A percentile compares a stretch with the other conserved stretches of the same genome.
Evolutionary conservation across 2,888 invertebrate species (phyloP).

Genomic region (Glaucopsyche alexis): DNA sequence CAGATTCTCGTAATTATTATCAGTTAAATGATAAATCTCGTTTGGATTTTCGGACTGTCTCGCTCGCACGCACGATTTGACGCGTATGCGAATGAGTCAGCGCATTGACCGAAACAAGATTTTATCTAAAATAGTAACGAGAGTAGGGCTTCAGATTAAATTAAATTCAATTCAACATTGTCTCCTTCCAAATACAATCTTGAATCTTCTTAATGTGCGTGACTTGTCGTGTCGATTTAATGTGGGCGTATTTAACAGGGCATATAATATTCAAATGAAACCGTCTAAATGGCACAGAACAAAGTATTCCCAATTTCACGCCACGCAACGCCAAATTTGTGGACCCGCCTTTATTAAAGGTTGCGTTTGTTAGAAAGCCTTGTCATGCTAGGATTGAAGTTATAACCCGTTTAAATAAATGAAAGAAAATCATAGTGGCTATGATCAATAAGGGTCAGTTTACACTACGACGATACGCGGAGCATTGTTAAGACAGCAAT

Average conservation of each 20-base stretch:
- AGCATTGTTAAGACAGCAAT: no score
- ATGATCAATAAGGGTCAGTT: no score
- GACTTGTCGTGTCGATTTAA: background rate
- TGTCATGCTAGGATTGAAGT: background rate
- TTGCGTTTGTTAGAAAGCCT: conserved; percentile 14
- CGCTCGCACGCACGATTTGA: no score
- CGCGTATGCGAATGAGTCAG: no score
- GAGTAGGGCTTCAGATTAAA: background rate
- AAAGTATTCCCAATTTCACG: conserved; percentile 26
- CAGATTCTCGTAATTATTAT: no score
- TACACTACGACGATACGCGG: no score
- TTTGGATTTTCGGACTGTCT: no score
- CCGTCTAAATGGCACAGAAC: conserved; percentile 18
- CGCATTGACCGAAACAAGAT: no score
- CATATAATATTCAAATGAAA: conserved; percentile 17
- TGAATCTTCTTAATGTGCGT: background rate
- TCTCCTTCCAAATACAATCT: background rate
- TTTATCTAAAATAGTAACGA: no score
- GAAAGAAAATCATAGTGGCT: no score
- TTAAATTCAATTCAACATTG: background rate
- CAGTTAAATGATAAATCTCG: no score
- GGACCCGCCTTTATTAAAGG: conserved; percentile 14
- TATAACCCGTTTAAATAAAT: background rate
- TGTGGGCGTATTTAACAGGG: conserved; percentile 9
- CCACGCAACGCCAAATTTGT: conserved; percentile 20